Conservation (phyloP, 2,113 vertebrate species). For the Rhinogobius similis region DNA sequence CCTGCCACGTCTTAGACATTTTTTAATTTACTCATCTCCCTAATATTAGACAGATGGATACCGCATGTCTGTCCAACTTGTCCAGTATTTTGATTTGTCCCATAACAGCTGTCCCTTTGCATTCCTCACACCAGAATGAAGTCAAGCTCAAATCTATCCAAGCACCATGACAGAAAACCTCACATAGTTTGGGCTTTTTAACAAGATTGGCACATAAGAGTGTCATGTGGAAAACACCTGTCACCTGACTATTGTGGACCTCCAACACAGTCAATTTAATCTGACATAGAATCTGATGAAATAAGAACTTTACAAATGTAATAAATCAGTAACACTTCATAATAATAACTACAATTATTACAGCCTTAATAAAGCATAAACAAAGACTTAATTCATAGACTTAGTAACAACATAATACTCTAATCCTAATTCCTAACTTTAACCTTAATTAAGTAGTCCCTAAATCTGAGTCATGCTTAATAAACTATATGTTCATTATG, state of each 20-base stretch:
- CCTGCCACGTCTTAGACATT: constrained; percentile 79
- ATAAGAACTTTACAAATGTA: too few species aligned
- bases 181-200: constrained; percentile 35
- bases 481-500: too few species aligned
- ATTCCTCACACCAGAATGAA: constrained; percentile 86
- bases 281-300: too few species aligned
- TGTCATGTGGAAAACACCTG: constrained; percentile 84
- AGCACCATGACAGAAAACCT: not conserved
- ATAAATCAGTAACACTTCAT: too few species aligned
- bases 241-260: constrained; percentile 62
- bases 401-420: too few species aligned
- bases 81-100: constrained; percentile 83
- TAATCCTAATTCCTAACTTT: too few species aligned
- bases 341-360: too few species aligned
- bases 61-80: constrained; percentile 83
- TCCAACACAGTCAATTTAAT: not conserved
- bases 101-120: constrained; percentile 84
- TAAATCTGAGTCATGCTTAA: too few species aligned
- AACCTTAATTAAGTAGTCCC: too few species aligned
- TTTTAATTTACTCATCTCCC: constrained; percentile 83
- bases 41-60: constrained; percentile 86
- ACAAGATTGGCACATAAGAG: constrained; percentile 75
- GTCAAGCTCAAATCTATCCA: constrained; percentile 88
- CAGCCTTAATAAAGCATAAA: too few species aligned
- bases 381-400: too few species aligned